Percentiles rank a stretch among this genome's conserved stretches.
These are phyloP conservation scores for Urosaurus nigricauda DNA, from an alignment of 2,797 vertebrate species.

Conservation along the genomic window DNA sequence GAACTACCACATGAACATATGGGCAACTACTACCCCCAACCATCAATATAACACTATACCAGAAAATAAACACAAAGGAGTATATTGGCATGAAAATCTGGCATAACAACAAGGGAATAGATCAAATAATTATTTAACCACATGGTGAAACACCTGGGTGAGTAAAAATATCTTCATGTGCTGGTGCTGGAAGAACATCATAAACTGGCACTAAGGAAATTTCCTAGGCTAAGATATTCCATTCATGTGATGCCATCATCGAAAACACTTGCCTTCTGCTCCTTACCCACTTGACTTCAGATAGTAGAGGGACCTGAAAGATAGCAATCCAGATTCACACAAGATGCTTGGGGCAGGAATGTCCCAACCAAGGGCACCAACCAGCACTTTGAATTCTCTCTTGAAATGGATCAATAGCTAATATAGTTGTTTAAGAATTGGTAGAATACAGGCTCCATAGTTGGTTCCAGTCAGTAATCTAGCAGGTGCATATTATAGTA, in stretches of 20 bases:
- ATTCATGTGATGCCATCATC: background rate
- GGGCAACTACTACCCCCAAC: background rate
- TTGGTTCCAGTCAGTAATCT: background rate
- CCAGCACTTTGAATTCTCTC: background rate
- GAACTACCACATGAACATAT: background rate
- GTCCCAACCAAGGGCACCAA: background rate
- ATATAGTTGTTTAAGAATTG: background rate
- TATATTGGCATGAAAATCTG: background rate
- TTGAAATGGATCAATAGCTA: background rate
- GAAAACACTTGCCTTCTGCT: background rate
- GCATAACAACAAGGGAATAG: background rate
- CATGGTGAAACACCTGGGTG: background rate
- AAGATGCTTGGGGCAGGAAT: background rate
- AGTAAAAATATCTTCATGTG: background rate
- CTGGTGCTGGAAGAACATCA: background rate
- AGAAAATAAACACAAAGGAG: background rate
- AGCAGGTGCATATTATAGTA: background rate
- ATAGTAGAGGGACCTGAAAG: background rate
- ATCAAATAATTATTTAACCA: background rate
- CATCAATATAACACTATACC: no score
- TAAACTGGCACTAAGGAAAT: background rate
- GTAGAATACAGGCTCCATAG: background rate
- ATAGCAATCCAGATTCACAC: background rate
- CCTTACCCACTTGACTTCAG: background rate
- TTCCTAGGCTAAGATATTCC: background rate